Conservation (phyloP, 2,888 invertebrate genomes). For the Pheosia gnoma region DNA sequence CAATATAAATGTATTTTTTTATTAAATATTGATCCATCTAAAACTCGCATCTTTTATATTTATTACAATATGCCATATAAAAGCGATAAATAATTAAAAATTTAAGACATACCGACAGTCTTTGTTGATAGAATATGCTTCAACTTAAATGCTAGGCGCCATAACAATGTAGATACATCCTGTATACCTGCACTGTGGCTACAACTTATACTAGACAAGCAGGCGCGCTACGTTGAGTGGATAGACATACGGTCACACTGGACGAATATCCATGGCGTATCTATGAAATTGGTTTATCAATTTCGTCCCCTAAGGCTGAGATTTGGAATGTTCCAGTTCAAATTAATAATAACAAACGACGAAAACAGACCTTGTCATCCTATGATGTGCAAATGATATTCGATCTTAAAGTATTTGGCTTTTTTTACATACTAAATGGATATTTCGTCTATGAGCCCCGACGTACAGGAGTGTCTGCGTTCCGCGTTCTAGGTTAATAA, state of each 20-base stretch:
- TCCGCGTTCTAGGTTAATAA: background rate
- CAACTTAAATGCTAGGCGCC: constrained; percentile 56
- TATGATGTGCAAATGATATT: too few relatives aligned
- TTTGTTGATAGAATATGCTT: constrained; percentile 47
- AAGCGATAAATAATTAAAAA: constrained; percentile 56
- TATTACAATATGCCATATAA: constrained; percentile 42
- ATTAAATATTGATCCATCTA: constrained; percentile 28
- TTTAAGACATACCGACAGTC: constrained; percentile 56
- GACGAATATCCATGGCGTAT: background rate
- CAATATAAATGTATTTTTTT: constrained; percentile 32
- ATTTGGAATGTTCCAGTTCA: too few relatives aligned
- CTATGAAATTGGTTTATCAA: too few relatives aligned
- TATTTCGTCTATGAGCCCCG: background rate
- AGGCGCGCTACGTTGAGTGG: constrained; percentile 6
- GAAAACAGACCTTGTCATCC: too few relatives aligned
- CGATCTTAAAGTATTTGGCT: too few relatives aligned
- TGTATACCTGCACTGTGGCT: constrained; percentile 64
- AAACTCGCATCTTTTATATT: constrained; percentile 41
- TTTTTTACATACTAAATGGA: background rate
- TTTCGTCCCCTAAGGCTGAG: too few relatives aligned
- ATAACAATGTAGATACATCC: constrained; percentile 63
- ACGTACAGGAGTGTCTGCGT: background rate
- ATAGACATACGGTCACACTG: constrained; percentile 6
- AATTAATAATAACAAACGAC: too few relatives aligned
- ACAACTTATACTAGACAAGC: constrained; percentile 12